A percentile compares a stretch with the other conserved stretches of the same genome.
phyloP scores from a whole-genome alignment of 2,888 invertebrate genomes.

The Lamproptera curius region DNA sequence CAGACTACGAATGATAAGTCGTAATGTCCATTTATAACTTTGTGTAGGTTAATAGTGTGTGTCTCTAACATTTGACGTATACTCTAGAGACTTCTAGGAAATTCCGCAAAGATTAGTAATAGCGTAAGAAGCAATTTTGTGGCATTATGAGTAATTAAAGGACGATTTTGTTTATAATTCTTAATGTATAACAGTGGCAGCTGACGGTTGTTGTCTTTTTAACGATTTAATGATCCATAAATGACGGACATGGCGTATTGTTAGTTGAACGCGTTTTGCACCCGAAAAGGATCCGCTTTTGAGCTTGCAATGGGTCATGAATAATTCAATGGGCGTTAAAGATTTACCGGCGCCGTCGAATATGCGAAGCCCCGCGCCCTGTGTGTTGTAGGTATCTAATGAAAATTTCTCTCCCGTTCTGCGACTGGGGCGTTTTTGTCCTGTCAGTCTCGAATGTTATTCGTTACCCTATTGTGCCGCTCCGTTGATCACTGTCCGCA shows the following conservation, averaged over 20 bases:
- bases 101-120: conserved; percentile 29
- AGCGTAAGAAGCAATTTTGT: conserved; percentile 41
- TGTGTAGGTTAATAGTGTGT: background rate
- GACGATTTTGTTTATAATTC: conserved; percentile 25
- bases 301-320: conserved; percentile 41
- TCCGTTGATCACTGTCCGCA: conserved; percentile 62
- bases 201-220: too few species aligned
- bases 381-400: conserved; percentile 58
- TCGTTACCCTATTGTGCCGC: conserved; percentile 68
- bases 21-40: background rate
- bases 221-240: too few species aligned
- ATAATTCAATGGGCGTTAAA: conserved; percentile 56
- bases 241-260: background rate
- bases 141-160: conserved; percentile 50
- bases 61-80: background rate
- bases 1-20: background rate
- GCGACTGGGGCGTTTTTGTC: conserved; percentile 62
- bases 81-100: background rate
- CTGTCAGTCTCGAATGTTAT: conserved; percentile 70
- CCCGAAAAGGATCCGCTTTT: conserved; percentile 20
- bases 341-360: conserved; percentile 42
- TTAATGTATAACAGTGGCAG: too few species aligned
- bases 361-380: conserved; percentile 41
- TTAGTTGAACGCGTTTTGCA: background rate
- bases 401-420: conserved; percentile 57